These are phyloP conservation scores for Mechanitis messenoides DNA, from an alignment of 2,888 invertebrate genomes.

Conservation along the genomic window DNA sequence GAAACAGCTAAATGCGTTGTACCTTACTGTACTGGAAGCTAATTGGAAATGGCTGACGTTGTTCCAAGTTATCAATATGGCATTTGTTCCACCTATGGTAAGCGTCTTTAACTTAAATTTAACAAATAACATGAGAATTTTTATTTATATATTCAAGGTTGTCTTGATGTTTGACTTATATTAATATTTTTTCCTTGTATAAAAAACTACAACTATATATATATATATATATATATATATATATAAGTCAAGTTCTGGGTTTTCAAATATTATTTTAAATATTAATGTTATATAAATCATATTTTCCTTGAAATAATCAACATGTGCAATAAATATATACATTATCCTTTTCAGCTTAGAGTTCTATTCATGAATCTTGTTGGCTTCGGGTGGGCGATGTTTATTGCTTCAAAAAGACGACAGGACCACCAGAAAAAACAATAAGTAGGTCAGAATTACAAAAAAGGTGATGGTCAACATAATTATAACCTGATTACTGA, in stretches of 20 bases:
- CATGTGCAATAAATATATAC: background rate
- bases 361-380: conserved; percentile 86
- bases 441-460: conserved; percentile 6
- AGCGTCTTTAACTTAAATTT: conserved; percentile 37
- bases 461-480: conserved; percentile 27
- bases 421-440: conserved; percentile 62
- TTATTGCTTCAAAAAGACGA: conserved; percentile 81
- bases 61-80: conserved; percentile 84
- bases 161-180: no score
- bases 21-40: conserved; percentile 80
- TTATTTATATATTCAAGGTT: no score
- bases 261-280: no score
- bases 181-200: no score
- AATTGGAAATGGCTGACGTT: conserved; percentile 88
- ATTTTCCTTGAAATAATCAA: conserved; percentile 8
- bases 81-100: conserved; percentile 87
- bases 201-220: no score
- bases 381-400: conserved; percentile 87
- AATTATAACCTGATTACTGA: conserved; percentile 4
- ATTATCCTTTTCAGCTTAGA: conserved; percentile 76
- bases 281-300: background rate
- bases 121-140: no score
- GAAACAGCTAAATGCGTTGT: conserved; percentile 79
- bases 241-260: no score
- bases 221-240: no score